These are phyloP conservation scores for Microtus oregoni DNA, from an alignment of 2,113 vertebrate species.

Conservation along the genomic window DNA sequence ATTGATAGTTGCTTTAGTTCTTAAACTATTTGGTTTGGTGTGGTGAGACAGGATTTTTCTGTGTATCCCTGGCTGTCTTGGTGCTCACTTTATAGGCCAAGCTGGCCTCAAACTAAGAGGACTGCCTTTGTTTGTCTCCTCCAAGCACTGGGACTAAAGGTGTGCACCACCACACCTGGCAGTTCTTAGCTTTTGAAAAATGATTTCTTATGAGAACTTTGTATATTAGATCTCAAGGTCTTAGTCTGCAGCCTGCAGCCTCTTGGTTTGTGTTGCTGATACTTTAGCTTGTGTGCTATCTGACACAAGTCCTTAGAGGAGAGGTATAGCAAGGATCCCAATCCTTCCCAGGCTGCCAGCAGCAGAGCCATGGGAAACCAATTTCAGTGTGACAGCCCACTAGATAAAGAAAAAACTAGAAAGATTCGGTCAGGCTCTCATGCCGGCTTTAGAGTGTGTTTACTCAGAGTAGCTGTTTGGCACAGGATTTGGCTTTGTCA, in stretches of 20 bases:
- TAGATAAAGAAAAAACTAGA: constrained; percentile 62
- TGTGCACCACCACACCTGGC: background rate
- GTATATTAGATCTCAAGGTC: background rate
- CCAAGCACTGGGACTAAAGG: background rate
- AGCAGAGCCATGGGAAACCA: constrained; percentile 40
- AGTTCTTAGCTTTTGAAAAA: constrained; percentile 40
- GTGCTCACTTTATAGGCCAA: background rate
- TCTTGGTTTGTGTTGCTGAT: constrained; percentile 22
- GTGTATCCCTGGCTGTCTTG: background rate
- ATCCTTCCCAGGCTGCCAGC: constrained; percentile 39
- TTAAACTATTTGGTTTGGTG: background rate
- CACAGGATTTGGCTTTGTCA: constrained; percentile 36
- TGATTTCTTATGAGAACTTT: constrained; percentile 35
- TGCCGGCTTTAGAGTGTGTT: constrained; percentile 27
- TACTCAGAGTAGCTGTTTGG: constrained; percentile 31
- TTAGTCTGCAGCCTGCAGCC: background rate
- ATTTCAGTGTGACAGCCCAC: constrained; percentile 40
- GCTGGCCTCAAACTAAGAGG: background rate
- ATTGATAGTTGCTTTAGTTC: constrained; percentile 36
- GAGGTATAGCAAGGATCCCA: constrained; percentile 62
- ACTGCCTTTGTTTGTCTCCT: background rate
- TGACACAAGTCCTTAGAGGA: background rate
- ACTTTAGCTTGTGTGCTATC: constrained; percentile 9
- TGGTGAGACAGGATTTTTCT: background rate
- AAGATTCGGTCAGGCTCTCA: constrained; percentile 26